Base-by-base conservation (phyloP, 2,888 invertebrate species). In the Dichetophora obliterata region DNA sequence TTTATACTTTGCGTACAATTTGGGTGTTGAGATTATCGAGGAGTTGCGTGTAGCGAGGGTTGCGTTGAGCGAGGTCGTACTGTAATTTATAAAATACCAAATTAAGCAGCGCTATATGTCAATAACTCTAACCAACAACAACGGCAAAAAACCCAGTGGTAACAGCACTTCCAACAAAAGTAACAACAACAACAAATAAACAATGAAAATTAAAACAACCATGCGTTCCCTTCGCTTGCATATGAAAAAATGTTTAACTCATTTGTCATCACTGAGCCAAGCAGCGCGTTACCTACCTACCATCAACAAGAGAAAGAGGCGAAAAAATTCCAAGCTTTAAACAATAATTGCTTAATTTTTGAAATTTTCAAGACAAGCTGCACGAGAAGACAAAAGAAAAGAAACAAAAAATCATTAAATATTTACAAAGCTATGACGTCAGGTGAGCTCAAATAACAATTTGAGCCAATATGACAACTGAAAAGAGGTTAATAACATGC, bases 341-440 rank as follows among this genome's bases (percentile, higher is more conserved):
- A 52, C 16, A 68, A 50, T 68, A 68, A 68, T 68, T 22, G 68
- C 68, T 68, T 68, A 50, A 68, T 68, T 68, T 68, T 50, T 22
- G 5, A 68, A 68, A 48, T 14, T 11, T 27, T 24, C 24, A 68
- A 48, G 27, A 22, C 68, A 68, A 48, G 63, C 63, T 63, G 8
- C 63, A 27, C 34, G 63, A 31, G 22, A 57, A n/a, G 14, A 43
- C 19, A n/a, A 37, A 52, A 63, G 63, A 31, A 57, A 57, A n/a
- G 14, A 43, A 43, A n/a, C 19, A 52, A 68, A 69, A 31, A 27
- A 14, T 11, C 16, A 19, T 52, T 6, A 52, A 22, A 69, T 27
- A 65, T 34, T 65, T 19, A 16, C 5, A 1, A 34, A 71, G 24
- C 19, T 57, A 14, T 24, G 11, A 63, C 50, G 31, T 24, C 48